Base-by-base conservation (phyloP, 2,888 invertebrate species). In the Ichneumon xanthorius region DNA sequence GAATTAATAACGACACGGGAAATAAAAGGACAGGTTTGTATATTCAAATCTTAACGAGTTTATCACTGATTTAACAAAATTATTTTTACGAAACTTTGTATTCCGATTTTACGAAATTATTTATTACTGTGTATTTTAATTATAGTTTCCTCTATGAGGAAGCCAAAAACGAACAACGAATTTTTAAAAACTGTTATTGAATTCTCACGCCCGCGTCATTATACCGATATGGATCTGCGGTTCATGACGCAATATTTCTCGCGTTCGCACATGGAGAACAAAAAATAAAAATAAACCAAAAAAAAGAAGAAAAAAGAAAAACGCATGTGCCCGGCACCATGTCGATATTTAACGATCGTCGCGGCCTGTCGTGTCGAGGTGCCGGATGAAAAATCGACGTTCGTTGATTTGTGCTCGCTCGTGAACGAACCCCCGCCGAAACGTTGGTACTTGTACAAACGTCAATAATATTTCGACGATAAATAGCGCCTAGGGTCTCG, bases 391-490 rank as follows among this genome's bases (percentile, higher is more conserved):
- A 85, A 82, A 85, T 85, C 73, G 77, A 76, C 61, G 16, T 63
- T 19, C 76, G 58, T 82, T 85, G 85, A 85, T 85, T 85, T 80
- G 82, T 85, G 80, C 67, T 72, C 65, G 82, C 72, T 80, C 58
- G 82, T 77, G 82, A 85, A 82, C 77, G 85, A 82, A 82, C 78
- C 70, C 78, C 48, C 75, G 73, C 70, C 75, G 55, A 79, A 85
- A 85, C 82, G 85, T 77, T 82, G 72, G 85, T 85, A 80, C 82
- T 85, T 85, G 72, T 82, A 78, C 78, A 84, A 84, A 86, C 71
- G 87, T 86, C 87, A 86, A 87, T 87, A 86, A 87, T 87, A 84
- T 86, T 61, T 81, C 77, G 84, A 81, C 84, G 71, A 87, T 87
- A 86, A 87, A 87, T 87, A 86, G 70, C 71, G 65, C 80, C 80